Evolutionary conservation across 2,113 vertebrate genomes (phyloP).

Genomic region (Psammodynastes pulverulentus): DNA sequence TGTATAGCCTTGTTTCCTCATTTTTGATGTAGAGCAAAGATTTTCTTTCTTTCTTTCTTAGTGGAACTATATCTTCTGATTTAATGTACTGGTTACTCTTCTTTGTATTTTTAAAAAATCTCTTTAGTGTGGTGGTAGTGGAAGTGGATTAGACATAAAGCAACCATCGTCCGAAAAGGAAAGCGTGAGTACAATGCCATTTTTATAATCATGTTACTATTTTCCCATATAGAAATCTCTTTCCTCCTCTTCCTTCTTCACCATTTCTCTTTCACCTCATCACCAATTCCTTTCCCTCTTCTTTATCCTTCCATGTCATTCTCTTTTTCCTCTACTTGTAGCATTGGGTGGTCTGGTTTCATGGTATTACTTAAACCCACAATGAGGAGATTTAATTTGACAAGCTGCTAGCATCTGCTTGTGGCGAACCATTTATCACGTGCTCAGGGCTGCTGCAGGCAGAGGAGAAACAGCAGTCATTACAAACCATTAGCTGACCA

Average conservation of each 20-base stretch:
- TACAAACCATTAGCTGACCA: not conserved
- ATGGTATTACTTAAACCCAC: not conserved
- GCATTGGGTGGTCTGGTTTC: not conserved
- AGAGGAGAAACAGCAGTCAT: too few relatives aligned
- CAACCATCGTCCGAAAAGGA: not conserved
- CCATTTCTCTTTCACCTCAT: not conserved
- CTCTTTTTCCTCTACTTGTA: not conserved
- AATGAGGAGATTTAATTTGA: not conserved
- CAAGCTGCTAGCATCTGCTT: not conserved
- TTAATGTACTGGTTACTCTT: not conserved
- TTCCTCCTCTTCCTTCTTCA: not conserved
- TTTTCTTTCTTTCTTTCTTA: not conserved
- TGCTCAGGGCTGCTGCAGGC: not conserved
- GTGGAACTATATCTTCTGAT: not conserved
- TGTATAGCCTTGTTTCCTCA: not conserved
- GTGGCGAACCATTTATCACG: not conserved
- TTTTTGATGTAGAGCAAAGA: not conserved
- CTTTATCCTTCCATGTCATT: not conserved
- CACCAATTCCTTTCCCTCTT: not conserved
- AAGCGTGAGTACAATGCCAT: slow-evolving; percentile 36
- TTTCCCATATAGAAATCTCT: not conserved
- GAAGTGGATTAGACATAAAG: slow-evolving; percentile 72
- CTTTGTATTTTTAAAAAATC: not conserved
- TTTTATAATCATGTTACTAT: not conserved
- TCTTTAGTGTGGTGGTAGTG: slow-evolving; percentile 82